Evolutionary conservation across 2,797 vertebrate genomes (phyloP), one percentile per base, ranked within the genome.

Genomic region (Macropus fuliginosus): DNA sequence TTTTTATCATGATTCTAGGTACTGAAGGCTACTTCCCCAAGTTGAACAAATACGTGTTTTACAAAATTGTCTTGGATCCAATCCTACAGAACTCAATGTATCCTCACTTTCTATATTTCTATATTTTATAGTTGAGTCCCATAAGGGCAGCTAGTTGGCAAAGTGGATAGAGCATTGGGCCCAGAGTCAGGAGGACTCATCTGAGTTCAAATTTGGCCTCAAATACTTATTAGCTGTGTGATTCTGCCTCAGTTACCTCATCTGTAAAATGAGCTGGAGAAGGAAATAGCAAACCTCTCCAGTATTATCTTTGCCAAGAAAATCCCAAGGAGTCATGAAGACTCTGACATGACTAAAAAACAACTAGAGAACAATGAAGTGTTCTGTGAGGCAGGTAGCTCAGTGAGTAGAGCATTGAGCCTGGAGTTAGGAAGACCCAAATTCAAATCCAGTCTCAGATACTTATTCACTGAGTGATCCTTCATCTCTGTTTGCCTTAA

Each of bases 81-180:
- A 1, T 57, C 55, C 55, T 93, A 50, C 1, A 10, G n/a, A 89
- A 16, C n/a, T 24, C 87, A 89, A 18, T 55, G 62, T 74, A 74
- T 74, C 62, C 62, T 40, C 34, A 74, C 52, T 96, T 62, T 87
- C 4, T 91, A 91, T 66, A 54, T 96, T 62, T 87, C 4, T 90
- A 91, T 66, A 54, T 55, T 91, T 94, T 57, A 54, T 92, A 57
- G 55, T 91, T 56, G 34, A 54, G 28, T 57, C 12, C 12, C 12
- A 14, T 34, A 13, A 62, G 31, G 59, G 59, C 13, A 62, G 59
- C 4, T 62, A 62, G 31, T 34, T 59, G 57, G 3, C 31, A 34
- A 62, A 62, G 59, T 62, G 29, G 31, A 34, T 62, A 34, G 57
- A 31, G 57, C 28, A 11, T 29, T 59, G 57, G 56, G 27, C 28